Evolutionary conservation across 2,888 invertebrate species (phyloP), one percentile per base, ranked within the genome.

Genomic region (Vanessa cardui): DNA sequence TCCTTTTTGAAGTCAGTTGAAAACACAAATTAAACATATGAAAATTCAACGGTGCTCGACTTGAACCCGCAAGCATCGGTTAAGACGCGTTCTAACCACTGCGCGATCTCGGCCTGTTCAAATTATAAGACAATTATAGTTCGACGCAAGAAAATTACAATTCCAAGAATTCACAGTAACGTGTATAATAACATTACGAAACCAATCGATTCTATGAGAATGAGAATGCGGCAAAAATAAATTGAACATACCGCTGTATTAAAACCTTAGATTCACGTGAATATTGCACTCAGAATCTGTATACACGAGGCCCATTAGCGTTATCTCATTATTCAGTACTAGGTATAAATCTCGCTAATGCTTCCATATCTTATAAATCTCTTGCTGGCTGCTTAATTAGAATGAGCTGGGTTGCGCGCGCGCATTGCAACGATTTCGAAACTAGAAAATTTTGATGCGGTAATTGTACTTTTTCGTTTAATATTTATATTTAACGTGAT

Each of bases 301-400:
- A 73, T 79, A 81, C 82, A 80, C 77, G 74, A 66, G 71, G 73
- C 75, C 87, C 85, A 90, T 90, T 90, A 89, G 82, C 76, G 79
- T 82, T 89, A 90, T 90, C 90, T 84, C 85, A 90, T 88, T 90
- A 90, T 89, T 87, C 88, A 85, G 83, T 79, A 78, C 84, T 83
- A 82, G 78, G 86, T 86, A 91, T 91, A 91, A 91, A 90, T 91
- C 90, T 87, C 81, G 77, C 85, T 90, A 90, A 90, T 90, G 90
- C 88, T 79, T 83, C 84, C 83, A 87, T 91, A 92, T 91, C 90
- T 90, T 89, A 89, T 90, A 89, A 89, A 92, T 91, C 90, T 90
- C 80, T 75, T 74, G 81, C 79, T 79, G 74, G 81, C 82, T 84
- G 88, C 86, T 90, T 92, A 92, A 92, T 91, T 92, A 90, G 89